Percentiles rank a stretch among this genome's conserved stretches.
phyloP scores from a whole-genome alignment of 2,888 invertebrate species.

The Lepidochrysops patricia region DNA sequence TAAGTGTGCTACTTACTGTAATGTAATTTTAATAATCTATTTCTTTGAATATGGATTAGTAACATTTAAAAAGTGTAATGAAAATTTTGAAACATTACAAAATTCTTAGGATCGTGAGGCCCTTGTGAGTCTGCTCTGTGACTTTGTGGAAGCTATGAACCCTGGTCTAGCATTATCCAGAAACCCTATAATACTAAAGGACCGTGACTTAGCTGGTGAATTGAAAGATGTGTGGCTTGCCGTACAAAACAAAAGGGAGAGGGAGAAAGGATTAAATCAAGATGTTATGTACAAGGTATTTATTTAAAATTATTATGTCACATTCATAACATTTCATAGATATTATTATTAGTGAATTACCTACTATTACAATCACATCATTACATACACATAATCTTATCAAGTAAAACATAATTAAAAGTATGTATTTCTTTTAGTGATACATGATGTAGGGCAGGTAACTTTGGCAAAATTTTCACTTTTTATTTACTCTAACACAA shows the following conservation, averaged over 20 bases:
- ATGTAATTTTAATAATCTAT: too few relatives aligned
- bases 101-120: constrained; percentile 76
- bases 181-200: constrained; percentile 76
- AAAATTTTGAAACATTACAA: too few relatives aligned
- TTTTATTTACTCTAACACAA: not conserved
- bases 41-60: too few relatives aligned
- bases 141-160: constrained; percentile 84
- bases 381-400: not conserved
- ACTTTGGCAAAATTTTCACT: not conserved
- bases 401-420: not conserved
- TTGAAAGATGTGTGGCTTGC: constrained; percentile 83
- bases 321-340: too few relatives aligned
- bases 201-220: constrained; percentile 81
- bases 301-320: not conserved
- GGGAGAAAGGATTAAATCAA: constrained; percentile 63
- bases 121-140: constrained; percentile 79
- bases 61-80: too few relatives aligned
- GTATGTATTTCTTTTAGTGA: constrained; percentile 9
- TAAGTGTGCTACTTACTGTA: too few relatives aligned
- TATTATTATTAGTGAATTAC: not conserved
- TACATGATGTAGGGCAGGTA: constrained; percentile 7
- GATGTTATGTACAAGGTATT: constrained; percentile 67
- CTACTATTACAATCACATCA: not conserved
- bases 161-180: constrained; percentile 76
- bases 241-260: constrained; percentile 75